Percentiles rank a stretch among this genome's conserved stretches.
phyloP scores from a whole-genome alignment of 1,140 invertebrate species.

The Drosophila sproati region DNA sequence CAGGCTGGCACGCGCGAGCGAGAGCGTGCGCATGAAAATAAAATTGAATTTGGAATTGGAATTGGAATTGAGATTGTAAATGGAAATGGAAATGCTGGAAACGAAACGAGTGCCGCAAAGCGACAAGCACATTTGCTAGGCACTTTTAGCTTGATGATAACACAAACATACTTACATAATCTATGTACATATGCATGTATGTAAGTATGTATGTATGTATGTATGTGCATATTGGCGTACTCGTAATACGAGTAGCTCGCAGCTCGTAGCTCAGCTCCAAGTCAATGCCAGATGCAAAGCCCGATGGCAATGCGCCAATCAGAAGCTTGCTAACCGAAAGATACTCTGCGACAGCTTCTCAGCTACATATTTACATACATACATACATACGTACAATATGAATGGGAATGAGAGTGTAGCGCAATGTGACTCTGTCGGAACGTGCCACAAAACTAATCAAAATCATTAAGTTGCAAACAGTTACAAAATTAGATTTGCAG shows the following conservation, averaged over 20 bases:
- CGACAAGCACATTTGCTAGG: conserved; percentile 2
- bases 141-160: conserved; percentile 31
- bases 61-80: conserved; percentile 57
- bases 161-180: neutral
- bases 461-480: conserved; percentile 37
- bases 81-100: conserved; percentile 64
- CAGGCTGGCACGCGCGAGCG: conserved; percentile 19
- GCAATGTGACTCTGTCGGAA: neutral
- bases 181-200: neutral
- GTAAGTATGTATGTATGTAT: conserved; percentile 9
- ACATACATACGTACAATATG: too few species aligned
- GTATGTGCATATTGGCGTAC: neutral
- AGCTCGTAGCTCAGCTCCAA: conserved; percentile 9
- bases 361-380: neutral
- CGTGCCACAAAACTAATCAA: conserved; percentile 45
- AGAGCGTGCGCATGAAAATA: conserved; percentile 75
- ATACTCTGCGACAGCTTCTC: neutral
- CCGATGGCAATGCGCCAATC: conserved; percentile 43
- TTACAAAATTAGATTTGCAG: neutral
- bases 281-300: conserved; percentile 20
- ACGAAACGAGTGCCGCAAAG: conserved; percentile 56
- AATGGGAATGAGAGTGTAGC: too few species aligned
- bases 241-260: conserved; percentile 47
- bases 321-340: conserved; percentile 33
- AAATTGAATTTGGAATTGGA: conserved; percentile 54